These are phyloP conservation scores for Serilophus lunatus DNA, from an alignment of 2,113 vertebrate species.

Conservation along the genomic window DNA sequence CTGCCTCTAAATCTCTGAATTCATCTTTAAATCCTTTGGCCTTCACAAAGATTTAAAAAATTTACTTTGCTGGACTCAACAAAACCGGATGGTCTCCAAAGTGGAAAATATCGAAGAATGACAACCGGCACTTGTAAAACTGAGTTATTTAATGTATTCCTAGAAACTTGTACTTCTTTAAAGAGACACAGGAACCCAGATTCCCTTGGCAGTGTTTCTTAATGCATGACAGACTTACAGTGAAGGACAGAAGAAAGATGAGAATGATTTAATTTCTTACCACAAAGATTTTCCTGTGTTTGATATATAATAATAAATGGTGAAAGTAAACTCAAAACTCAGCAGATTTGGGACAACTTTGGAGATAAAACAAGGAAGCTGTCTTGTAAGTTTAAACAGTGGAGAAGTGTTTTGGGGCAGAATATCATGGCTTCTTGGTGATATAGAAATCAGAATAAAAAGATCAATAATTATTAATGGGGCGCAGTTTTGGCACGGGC, in stretches of 20 bases:
- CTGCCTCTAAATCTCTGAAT: slow-evolving; percentile 7
- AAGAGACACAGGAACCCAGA: background rate
- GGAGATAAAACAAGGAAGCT: background rate
- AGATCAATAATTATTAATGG: background rate
- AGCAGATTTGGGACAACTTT: background rate
- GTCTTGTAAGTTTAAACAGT: background rate
- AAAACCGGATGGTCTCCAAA: background rate
- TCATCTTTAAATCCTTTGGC: slow-evolving; percentile 10
- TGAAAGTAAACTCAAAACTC: background rate
- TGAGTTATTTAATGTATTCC: background rate
- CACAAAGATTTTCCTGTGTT: background rate
- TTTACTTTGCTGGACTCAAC: background rate
- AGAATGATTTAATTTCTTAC: background rate
- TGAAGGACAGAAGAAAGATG: background rate
- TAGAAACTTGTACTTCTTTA: background rate
- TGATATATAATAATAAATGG: background rate
- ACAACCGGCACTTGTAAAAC: background rate
- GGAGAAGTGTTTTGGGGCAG: background rate
- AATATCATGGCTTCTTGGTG: background rate
- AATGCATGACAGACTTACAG: background rate
- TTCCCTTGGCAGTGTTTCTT: background rate
- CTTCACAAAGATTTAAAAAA: background rate
- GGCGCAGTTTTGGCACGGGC: background rate
- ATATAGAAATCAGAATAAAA: background rate
- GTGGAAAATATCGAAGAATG: slow-evolving; percentile 24